Percentiles rank a stretch among this genome's conserved stretches.
These are phyloP conservation scores for Drosophila tristis DNA, from an alignment of 1,140 invertebrate species.

Conservation along the genomic window DNA sequence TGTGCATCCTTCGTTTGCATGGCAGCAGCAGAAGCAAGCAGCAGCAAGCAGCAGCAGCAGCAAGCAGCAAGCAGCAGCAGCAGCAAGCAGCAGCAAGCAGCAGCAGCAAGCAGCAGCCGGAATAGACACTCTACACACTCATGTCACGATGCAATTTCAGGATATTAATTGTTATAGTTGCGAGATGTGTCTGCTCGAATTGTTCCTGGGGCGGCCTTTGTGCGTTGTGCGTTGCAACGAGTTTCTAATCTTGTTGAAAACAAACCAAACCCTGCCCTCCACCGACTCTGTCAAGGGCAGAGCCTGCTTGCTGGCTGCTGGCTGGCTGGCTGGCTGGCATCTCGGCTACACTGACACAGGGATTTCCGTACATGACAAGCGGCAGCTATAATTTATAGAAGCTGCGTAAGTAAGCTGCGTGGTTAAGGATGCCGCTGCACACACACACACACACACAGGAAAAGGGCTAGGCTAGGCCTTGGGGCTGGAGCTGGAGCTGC, in stretches of 20 bases:
- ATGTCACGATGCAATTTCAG: slow-evolving; percentile 59
- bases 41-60: slow-evolving; percentile 28
- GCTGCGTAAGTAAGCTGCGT: slow-evolving; percentile 76
- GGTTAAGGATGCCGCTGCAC: slow-evolving; percentile 56
- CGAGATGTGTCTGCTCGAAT: slow-evolving; percentile 81
- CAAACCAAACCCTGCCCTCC: slow-evolving; percentile 60
- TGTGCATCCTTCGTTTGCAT: slow-evolving; percentile 27
- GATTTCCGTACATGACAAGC: slow-evolving; percentile 82
- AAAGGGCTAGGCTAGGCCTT: slow-evolving; percentile 14
- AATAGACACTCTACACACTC: slow-evolving; percentile 53
- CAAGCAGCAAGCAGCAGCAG: too few relatives aligned
- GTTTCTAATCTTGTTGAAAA: slow-evolving; percentile 81
- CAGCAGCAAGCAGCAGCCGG: slow-evolving; percentile 29
- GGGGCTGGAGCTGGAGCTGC: slow-evolving; percentile 13
- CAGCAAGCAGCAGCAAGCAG: slow-evolving; percentile 26
- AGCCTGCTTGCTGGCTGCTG: slow-evolving; percentile 1
- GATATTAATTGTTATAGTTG: slow-evolving; percentile 83
- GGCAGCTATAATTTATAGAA: slow-evolving; percentile 82
- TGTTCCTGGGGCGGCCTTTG: slow-evolving; percentile 80
- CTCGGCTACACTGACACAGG: slow-evolving; percentile 80
- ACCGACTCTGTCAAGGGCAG: slow-evolving; percentile 64
- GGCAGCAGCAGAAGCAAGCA: slow-evolving; percentile 22
- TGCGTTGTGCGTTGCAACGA: slow-evolving; percentile 76
- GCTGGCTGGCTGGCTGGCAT: slow-evolving; percentile 26
- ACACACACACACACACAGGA: slow-evolving; percentile 16